These are phyloP conservation scores for Penaeus chinensis DNA, from an alignment of 1,140 invertebrate genomes.

Conservation along the genomic window DNA sequence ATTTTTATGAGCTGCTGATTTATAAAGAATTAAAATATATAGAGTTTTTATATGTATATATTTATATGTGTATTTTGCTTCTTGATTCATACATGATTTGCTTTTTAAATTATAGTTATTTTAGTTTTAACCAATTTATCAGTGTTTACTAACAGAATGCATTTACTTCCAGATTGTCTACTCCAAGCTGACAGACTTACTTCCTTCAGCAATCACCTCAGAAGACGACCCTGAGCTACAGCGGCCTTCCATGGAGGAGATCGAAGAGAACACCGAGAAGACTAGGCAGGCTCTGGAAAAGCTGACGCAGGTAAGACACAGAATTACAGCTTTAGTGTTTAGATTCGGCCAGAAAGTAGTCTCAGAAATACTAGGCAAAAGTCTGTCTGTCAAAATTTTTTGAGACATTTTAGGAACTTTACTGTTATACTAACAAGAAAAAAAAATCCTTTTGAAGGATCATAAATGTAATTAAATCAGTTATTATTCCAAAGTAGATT, in stretches of 20 bases:
- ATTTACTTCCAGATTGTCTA: constrained; percentile 83
- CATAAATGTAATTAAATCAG: no score
- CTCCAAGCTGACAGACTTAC: constrained; percentile 91
- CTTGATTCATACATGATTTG: neutral
- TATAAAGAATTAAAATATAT: neutral
- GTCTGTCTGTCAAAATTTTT: no score
- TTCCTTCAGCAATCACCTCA: constrained; percentile 91
- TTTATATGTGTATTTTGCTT: neutral
- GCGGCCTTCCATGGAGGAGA: constrained; percentile 86
- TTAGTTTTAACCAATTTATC: neutral
- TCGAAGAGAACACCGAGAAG: constrained; percentile 87
- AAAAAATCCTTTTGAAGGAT: no score
- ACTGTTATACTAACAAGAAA: no score
- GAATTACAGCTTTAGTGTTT: constrained; percentile 75
- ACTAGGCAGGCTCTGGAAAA: constrained; percentile 87
- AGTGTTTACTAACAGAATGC: neutral
- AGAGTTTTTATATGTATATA: neutral
- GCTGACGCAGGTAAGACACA: constrained; percentile 88
- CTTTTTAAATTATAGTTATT: neutral
- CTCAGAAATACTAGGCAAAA: no score
- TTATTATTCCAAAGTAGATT: no score
- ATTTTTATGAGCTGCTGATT: neutral
- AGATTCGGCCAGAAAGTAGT: no score
- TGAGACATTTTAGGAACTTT: no score
- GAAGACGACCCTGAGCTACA: constrained; percentile 91